Percentiles rank a stretch among this genome's conserved stretches.
Evolutionary conservation across 2,113 vertebrate species (phyloP).

Genomic region (Shinisaurus crocodilurus): DNA sequence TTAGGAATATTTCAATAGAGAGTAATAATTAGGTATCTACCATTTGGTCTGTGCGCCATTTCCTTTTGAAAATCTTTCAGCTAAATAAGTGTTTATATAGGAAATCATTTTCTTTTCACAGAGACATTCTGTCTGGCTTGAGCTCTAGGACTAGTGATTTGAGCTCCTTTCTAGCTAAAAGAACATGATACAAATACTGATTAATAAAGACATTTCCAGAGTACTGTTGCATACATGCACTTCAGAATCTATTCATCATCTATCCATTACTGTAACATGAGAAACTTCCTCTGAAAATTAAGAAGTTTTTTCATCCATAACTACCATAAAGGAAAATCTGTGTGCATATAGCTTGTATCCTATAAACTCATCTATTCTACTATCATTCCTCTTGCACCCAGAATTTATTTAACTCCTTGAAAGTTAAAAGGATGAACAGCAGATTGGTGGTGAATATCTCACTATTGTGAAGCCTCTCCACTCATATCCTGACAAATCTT

Average conservation of each 20-base stretch:
- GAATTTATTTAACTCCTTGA: not conserved
- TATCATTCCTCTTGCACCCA: not conserved
- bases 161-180: not conserved
- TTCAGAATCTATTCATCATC: not conserved
- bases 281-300: not conserved
- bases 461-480: not conserved
- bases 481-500: not conserved
- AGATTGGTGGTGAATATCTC: not conserved
- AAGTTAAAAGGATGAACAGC: not conserved
- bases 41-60: not conserved
- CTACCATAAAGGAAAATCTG: not conserved
- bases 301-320: too few species aligned
- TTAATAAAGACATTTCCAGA: not conserved
- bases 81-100: not conserved
- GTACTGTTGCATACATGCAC: not conserved
- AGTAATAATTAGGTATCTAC: not conserved
- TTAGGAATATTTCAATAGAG: not conserved
- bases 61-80: not conserved
- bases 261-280: not conserved
- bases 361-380: not conserved
- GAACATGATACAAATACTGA: slow-evolving; percentile 5
- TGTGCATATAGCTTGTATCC: not conserved
- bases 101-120: not conserved
- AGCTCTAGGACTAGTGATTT: not conserved
- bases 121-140: not conserved